Conservation (phyloP, 2,113 vertebrate genomes). For the Echinops telfairi region DNA sequence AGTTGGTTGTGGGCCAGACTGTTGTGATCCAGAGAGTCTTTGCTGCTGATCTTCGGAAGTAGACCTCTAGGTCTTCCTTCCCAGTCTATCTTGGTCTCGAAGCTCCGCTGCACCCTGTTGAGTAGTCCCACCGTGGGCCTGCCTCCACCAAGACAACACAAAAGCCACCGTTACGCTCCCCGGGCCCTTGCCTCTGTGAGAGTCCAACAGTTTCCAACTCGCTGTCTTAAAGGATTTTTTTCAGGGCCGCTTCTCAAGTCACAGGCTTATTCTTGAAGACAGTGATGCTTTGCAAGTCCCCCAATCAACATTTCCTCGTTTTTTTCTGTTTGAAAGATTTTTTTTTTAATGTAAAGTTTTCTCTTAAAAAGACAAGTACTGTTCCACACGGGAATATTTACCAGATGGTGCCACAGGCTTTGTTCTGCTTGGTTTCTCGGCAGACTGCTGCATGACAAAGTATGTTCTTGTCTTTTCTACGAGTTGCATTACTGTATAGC, state of each 20-base stretch:
- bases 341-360: background rate
- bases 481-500: background rate
- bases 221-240: background rate
- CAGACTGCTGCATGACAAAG: background rate
- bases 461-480: background rate
- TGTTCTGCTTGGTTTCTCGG: background rate
- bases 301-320: background rate
- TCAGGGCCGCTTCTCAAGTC: background rate
- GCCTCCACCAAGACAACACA: background rate
- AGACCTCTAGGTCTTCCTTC: background rate
- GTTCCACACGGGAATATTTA: background rate
- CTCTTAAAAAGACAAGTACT: constrained; percentile 23
- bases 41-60: background rate
- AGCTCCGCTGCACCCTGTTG: background rate
- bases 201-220: background rate
- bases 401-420: background rate
- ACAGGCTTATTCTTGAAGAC: constrained; percentile 1
- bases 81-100: background rate
- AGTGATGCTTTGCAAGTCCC: background rate
- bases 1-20: background rate
- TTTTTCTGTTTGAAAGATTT: background rate
- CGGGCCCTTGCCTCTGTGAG: background rate
- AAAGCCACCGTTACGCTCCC: background rate
- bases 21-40: background rate
- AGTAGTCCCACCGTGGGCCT: background rate